Percentiles rank a stretch among this genome's conserved stretches.
Evolutionary conservation across 2,888 invertebrate species (phyloP).

Genomic region (Parochlus steinenii): DNA sequence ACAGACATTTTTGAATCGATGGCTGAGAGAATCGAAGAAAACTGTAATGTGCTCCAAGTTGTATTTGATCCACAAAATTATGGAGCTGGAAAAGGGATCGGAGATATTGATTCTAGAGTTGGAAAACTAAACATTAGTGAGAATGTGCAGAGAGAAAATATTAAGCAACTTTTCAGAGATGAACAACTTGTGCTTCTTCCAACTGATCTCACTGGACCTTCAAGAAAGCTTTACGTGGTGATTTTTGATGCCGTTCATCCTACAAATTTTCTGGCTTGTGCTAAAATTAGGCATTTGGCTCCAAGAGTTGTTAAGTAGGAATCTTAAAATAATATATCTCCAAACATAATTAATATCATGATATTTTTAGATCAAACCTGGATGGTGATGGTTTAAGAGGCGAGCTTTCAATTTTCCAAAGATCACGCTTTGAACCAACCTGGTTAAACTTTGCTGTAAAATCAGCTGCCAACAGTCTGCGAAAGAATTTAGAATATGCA

Average conservation of each 20-base stretch:
- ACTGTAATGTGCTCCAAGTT: constrained; percentile 70
- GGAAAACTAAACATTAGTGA: constrained; percentile 59
- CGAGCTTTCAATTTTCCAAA: constrained; percentile 57
- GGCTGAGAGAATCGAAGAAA: constrained; percentile 49
- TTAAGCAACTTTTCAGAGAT: constrained; percentile 44
- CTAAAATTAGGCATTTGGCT: constrained; percentile 53
- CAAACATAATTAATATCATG: neutral
- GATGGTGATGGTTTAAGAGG: constrained; percentile 70
- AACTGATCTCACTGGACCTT: constrained; percentile 55
- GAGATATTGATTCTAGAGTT: constrained; percentile 60
- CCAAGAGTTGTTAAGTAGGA: constrained; percentile 55
- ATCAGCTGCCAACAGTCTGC: constrained; percentile 45
- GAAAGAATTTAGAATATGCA: constrained; percentile 54
- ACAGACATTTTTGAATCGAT: constrained; percentile 73
- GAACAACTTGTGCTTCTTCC: constrained; percentile 52
- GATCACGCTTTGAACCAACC: constrained; percentile 70
- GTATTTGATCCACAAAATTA: constrained; percentile 69
- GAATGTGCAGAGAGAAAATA: constrained; percentile 34
- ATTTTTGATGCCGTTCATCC: constrained; percentile 59
- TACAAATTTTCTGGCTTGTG: constrained; percentile 66
- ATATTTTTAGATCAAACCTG: constrained; percentile 17
- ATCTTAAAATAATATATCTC: neutral
- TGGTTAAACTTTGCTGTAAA: constrained; percentile 55
- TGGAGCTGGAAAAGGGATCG: constrained; percentile 49
- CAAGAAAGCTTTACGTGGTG: constrained; percentile 63